These are phyloP conservation scores for Cyprinella venusta DNA, from an alignment of 2,797 vertebrate species.

Conservation along the genomic window DNA sequence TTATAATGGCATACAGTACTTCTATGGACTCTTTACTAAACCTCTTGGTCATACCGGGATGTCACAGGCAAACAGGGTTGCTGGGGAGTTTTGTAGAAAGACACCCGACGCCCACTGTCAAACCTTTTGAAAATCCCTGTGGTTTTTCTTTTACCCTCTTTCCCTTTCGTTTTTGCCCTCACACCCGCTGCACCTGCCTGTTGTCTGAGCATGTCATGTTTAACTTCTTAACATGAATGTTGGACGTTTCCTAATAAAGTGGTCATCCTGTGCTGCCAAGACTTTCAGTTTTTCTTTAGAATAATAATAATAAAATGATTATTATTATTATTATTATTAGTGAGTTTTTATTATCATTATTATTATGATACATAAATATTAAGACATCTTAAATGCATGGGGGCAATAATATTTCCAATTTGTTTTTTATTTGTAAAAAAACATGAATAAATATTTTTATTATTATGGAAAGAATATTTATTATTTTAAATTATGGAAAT, in stretches of 20 bases:
- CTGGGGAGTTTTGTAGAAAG: constrained; percentile 9
- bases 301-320: not conserved
- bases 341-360: not conserved
- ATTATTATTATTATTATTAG: no score
- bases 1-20: no score
- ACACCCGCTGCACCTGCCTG: not conserved
- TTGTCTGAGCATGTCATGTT: not conserved
- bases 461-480: no score
- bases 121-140: not conserved
- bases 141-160: not conserved
- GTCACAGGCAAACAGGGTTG: not conserved
- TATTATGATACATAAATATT: not conserved
- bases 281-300: not conserved
- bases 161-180: not conserved
- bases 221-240: not conserved
- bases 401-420: not conserved
- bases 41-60: no score
- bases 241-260: not conserved
- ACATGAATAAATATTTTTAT: not conserved
- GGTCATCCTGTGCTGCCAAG: not conserved
- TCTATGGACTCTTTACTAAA: not conserved
- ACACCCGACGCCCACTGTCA: not conserved
- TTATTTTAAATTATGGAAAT: no score
- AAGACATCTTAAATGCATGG: not conserved
- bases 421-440: not conserved